Percentiles rank a stretch among this genome's conserved stretches.
Evolutionary conservation across 2,797 vertebrate species (phyloP).

Genomic region (Avahi laniger): DNA sequence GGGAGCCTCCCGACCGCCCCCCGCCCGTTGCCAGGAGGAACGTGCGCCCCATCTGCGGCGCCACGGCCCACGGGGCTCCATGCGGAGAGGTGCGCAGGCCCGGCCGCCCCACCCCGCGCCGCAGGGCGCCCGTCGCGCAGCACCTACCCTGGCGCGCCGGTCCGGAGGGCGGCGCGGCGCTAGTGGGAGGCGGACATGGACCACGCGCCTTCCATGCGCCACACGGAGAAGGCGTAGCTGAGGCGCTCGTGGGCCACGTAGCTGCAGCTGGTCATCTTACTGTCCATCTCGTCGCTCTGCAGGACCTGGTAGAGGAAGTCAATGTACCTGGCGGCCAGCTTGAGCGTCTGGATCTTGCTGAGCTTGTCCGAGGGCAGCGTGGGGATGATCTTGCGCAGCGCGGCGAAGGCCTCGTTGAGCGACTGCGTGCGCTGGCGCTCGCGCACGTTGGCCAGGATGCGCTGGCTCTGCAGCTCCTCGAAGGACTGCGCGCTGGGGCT

Average conservation of each 20-base stretch:
- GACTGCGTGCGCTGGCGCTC: slow-evolving; percentile 98
- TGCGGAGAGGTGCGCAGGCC: not conserved
- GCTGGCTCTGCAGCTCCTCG: slow-evolving; percentile 96
- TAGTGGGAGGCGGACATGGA: slow-evolving; percentile 99
- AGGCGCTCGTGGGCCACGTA: slow-evolving; percentile 98
- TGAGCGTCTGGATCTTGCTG: slow-evolving; percentile 99
- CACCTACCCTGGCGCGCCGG: slow-evolving; percentile 69
- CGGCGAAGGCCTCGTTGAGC: slow-evolving; percentile 96
- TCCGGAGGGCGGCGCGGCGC: slow-evolving; percentile 76
- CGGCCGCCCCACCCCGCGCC: not conserved
- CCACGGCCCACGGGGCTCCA: not conserved
- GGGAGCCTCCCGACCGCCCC: not conserved
- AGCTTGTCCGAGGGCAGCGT: slow-evolving; percentile 98
- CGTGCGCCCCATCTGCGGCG: not conserved
- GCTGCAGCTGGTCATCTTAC: slow-evolving; percentile 98
- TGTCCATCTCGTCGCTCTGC: slow-evolving; percentile 99
- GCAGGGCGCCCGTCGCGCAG: not conserved
- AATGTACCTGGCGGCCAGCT: slow-evolving; percentile 97
- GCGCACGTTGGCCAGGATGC: slow-evolving; percentile 98
- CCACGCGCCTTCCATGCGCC: slow-evolving; percentile 99
- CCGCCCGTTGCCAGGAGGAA: not conserved
- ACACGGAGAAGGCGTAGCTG: slow-evolving; percentile 99
- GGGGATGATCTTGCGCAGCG: slow-evolving; percentile 98
- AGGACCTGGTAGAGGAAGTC: slow-evolving; percentile 99
- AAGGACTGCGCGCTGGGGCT: slow-evolving; percentile 94